A percentile compares a stretch with the other conserved stretches of the same genome.
phyloP scores from a whole-genome alignment of 2,888 invertebrate genomes.

The Nemurella pictetii region DNA sequence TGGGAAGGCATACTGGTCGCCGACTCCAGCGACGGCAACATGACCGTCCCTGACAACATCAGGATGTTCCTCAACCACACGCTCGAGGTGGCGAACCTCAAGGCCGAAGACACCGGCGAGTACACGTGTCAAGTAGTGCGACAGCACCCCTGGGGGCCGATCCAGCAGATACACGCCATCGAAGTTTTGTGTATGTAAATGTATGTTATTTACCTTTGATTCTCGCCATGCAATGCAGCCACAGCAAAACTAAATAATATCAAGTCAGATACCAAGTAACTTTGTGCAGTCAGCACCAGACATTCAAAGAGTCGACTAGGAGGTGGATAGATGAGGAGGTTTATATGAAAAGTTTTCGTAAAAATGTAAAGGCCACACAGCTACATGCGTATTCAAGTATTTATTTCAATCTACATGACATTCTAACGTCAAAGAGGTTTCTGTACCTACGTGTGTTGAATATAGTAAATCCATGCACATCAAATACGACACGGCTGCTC shows the following conservation, averaged over 20 bases:
- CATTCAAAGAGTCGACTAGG: too few species aligned
- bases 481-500: neutral
- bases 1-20: slow-evolving; percentile 66
- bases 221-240: neutral
- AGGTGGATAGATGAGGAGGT: too few species aligned
- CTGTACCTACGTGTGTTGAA: neutral
- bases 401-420: neutral
- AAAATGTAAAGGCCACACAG: too few species aligned
- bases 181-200: slow-evolving; percentile 73
- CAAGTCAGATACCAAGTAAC: neutral
- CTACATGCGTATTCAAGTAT: too few species aligned
- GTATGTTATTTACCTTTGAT: neutral
- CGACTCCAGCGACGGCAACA: slow-evolving; percentile 60
- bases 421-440: neutral
- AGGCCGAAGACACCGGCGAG: slow-evolving; percentile 64
- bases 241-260: neutral
- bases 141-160: slow-evolving; percentile 66
- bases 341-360: too few species aligned
- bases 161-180: slow-evolving; percentile 74
- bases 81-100: slow-evolving; percentile 63
- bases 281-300: neutral
- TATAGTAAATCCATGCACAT: neutral
- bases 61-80: slow-evolving; percentile 72
- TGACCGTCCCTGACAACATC: slow-evolving; percentile 57
- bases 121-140: slow-evolving; percentile 70